A percentile compares a stretch with the other conserved stretches of the same genome.
Conservation (phyloP, 2,113 vertebrate genomes). For the Pachypanchax playfairii region DNA sequence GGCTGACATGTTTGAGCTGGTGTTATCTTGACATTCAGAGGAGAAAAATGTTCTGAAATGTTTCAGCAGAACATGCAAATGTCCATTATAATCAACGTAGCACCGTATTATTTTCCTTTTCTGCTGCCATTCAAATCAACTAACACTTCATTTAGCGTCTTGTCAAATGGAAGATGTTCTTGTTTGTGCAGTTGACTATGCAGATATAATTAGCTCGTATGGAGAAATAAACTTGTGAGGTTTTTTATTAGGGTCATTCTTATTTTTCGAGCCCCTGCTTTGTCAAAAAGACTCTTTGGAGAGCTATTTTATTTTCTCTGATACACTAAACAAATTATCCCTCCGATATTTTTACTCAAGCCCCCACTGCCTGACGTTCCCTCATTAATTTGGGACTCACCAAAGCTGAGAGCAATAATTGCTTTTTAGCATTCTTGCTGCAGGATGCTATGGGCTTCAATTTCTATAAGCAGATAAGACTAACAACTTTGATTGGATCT, state of each 20-base stretch:
- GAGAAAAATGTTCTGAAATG: slow-evolving; percentile 14
- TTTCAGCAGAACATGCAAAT: neutral
- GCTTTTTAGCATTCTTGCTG: slow-evolving; percentile 64
- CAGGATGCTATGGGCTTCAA: slow-evolving; percentile 50
- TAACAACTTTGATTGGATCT: slow-evolving; percentile 62
- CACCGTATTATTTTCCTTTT: neutral
- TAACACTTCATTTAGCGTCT: slow-evolving; percentile 17
- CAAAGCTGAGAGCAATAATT: slow-evolving; percentile 58
- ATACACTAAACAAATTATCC: slow-evolving; percentile 53
- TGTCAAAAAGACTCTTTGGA: slow-evolving; percentile 21
- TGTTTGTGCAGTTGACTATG: neutral
- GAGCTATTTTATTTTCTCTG: slow-evolving; percentile 8
- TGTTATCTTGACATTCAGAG: slow-evolving; percentile 4
- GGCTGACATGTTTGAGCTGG: slow-evolving; percentile 11
- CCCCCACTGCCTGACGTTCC: slow-evolving; percentile 34
- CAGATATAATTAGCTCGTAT: neutral
- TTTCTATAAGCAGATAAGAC: slow-evolving; percentile 67
- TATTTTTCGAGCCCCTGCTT: slow-evolving; percentile 48
- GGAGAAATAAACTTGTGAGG: neutral
- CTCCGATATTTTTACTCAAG: slow-evolving; percentile 49
- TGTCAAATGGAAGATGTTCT: neutral
- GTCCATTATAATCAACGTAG: neutral
- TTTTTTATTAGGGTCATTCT: neutral
- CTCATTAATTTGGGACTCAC: slow-evolving; percentile 65
- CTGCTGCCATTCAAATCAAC: slow-evolving; percentile 7